Evolutionary conservation across 2,113 vertebrate species (phyloP).

Genomic region (human (Homo sapiens)): DNA sequence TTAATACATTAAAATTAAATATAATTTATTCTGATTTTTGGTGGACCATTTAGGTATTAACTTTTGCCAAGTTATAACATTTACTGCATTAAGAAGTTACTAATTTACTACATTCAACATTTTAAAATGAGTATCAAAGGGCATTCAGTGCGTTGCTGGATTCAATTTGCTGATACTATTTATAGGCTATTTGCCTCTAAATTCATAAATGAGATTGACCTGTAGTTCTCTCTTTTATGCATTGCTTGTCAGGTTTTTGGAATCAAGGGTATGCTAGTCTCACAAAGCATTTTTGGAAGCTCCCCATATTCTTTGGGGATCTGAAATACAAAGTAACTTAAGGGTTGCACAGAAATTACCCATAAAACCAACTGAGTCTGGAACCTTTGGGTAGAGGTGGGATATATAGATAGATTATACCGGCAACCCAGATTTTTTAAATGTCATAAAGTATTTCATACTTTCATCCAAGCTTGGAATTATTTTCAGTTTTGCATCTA

Average conservation of each 20-base stretch:
- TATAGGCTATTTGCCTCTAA: background rate
- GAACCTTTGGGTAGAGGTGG: background rate
- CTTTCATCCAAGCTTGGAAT: background rate
- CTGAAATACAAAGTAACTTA: background rate
- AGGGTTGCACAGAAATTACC: background rate
- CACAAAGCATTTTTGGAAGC: background rate
- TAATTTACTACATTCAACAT: background rate
- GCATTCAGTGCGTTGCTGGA: background rate
- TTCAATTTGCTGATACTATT: background rate
- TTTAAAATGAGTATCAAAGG: background rate
- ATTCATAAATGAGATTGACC: background rate
- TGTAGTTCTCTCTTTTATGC: slow-evolving; percentile 19
- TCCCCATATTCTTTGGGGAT: background rate
- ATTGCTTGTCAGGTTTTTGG: slow-evolving; percentile 13
- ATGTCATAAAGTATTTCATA: background rate
- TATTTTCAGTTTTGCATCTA: background rate
- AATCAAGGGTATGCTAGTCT: background rate
- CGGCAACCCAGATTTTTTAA: background rate
- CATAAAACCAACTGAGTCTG: background rate
- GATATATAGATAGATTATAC: background rate
- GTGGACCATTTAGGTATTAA: background rate
- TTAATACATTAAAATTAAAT: slow-evolving; percentile 12
- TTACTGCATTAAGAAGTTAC: background rate
- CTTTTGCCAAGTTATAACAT: background rate
- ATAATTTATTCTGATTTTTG: background rate